These are phyloP conservation scores for Ophiothrix spiculata DNA, from an alignment of 35 echinoderm and acorn worm species.

Conservation along the genomic window DNA sequence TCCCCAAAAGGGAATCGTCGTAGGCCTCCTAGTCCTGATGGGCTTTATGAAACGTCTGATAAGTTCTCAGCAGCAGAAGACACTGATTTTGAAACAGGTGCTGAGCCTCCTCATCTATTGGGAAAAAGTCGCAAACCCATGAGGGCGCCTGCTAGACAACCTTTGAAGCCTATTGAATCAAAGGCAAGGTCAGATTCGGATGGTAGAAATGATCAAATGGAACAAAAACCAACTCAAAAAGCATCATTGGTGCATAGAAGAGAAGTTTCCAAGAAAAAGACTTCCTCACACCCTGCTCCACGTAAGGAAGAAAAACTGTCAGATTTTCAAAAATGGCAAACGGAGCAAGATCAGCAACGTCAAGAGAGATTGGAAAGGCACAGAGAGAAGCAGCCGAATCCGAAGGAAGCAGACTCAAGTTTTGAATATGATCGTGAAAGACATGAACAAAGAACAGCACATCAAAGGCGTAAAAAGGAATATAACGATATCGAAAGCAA, in stretches of 20 bases:
- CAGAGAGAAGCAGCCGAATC: slow-evolving; percentile 13
- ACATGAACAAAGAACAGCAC: slow-evolving; percentile 35
- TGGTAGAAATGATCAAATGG: neutral
- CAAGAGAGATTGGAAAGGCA: slow-evolving; percentile 56
- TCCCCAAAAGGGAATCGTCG: slow-evolving; percentile 8
- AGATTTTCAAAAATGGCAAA: slow-evolving; percentile 95
- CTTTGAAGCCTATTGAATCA: neutral
- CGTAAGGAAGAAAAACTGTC: slow-evolving; percentile 38
- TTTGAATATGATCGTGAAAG: slow-evolving; percentile 35
- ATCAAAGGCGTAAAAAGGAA: slow-evolving; percentile 42
- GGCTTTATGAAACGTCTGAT: slow-evolving; percentile 35
- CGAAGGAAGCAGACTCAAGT: neutral
- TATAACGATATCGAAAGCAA: slow-evolving; percentile 59
- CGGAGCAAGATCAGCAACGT: slow-evolving; percentile 75
- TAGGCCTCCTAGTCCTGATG: slow-evolving; percentile 20
- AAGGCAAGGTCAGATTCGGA: slow-evolving; percentile 5
- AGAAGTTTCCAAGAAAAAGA: neutral
- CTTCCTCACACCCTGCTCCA: neutral
- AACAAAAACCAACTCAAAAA: neutral
- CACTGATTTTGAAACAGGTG: neutral
- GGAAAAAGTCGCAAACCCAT: slow-evolving; percentile 3
- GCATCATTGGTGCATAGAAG: neutral
- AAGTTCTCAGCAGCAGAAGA: slow-evolving; percentile 4
- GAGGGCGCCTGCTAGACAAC: neutral
- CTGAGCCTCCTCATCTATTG: neutral